Evolutionary conservation across 2,113 vertebrate genomes (phyloP).

Genomic region (Calypte anna): DNA sequence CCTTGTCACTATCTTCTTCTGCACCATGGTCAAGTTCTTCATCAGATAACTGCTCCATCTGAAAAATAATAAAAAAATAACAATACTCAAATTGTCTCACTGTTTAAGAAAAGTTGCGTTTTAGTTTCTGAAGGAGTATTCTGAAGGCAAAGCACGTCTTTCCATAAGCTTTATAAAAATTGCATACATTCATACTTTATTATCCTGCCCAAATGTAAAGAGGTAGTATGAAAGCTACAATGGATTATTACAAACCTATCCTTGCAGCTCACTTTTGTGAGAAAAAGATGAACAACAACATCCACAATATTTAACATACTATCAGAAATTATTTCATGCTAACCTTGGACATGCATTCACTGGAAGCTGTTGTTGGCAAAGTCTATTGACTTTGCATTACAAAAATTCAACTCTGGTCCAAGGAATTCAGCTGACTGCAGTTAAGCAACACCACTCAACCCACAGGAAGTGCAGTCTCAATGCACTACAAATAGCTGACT

Average conservation of each 20-base stretch:
- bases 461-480: conserved; percentile 30
- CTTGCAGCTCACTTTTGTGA: background rate
- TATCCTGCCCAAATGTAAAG: background rate
- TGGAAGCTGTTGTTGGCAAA: conserved; percentile 24
- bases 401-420: conserved; percentile 33
- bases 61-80: background rate
- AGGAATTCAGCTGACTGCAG: conserved; percentile 56
- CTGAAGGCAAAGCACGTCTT: background rate
- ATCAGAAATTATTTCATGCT: conserved; percentile 1
- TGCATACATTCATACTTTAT: background rate
- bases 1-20: conserved; percentile 98
- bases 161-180: background rate
- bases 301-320: background rate
- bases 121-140: background rate
- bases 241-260: background rate
- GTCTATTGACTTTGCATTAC: background rate
- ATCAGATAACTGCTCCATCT: conserved; percentile 98
- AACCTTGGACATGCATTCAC: background rate
- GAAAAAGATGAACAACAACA: background rate
- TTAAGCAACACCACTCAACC: conserved; percentile 28
- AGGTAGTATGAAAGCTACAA: background rate
- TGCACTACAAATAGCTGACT: conserved; percentile 46
- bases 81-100: background rate
- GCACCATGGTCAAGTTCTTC: conserved; percentile 97
- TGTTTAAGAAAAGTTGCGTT: background rate